Evolutionary conservation across 2,888 invertebrate genomes (phyloP).

Genomic region (Philaethria dido): DNA sequence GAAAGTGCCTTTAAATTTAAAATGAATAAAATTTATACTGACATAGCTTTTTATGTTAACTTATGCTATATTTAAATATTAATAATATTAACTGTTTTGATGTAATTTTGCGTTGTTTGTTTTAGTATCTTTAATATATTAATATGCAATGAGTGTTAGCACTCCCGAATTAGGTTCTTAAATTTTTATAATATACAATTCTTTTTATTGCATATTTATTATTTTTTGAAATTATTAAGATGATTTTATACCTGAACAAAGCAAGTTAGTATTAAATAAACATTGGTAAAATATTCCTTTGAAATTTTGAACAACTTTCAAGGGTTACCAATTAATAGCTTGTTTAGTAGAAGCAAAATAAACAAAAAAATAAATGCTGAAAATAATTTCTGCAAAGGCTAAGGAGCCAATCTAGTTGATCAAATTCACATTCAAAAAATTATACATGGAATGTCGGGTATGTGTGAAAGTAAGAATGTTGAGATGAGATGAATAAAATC

Average conservation of each 20-base stretch:
- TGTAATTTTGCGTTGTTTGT: constrained; percentile 65
- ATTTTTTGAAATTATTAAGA: background rate
- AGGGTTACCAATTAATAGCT: too few species aligned
- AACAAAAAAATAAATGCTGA: too few species aligned
- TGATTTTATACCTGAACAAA: background rate
- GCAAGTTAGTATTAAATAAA: too few species aligned
- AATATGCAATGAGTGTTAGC: background rate
- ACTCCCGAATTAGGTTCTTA: background rate
- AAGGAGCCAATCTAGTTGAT: too few species aligned
- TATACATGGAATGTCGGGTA: too few species aligned
- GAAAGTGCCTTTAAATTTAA: constrained; percentile 83
- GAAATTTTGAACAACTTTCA: too few species aligned
- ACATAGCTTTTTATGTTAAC: constrained; percentile 83
- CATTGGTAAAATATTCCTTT: too few species aligned
- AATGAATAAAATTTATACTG: constrained; percentile 82
- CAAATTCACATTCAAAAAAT: too few species aligned
- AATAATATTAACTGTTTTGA: constrained; percentile 83
- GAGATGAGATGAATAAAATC: too few species aligned
- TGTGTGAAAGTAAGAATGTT: too few species aligned
- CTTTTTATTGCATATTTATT: background rate
- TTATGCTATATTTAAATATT: constrained; percentile 82
- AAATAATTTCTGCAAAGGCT: too few species aligned
- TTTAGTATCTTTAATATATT: constrained; percentile 44
- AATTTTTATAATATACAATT: background rate
- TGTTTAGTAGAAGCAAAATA: too few species aligned